Evolutionary conservation across 2,113 vertebrate genomes (phyloP).

Genomic region (Callipepla californica): DNA sequence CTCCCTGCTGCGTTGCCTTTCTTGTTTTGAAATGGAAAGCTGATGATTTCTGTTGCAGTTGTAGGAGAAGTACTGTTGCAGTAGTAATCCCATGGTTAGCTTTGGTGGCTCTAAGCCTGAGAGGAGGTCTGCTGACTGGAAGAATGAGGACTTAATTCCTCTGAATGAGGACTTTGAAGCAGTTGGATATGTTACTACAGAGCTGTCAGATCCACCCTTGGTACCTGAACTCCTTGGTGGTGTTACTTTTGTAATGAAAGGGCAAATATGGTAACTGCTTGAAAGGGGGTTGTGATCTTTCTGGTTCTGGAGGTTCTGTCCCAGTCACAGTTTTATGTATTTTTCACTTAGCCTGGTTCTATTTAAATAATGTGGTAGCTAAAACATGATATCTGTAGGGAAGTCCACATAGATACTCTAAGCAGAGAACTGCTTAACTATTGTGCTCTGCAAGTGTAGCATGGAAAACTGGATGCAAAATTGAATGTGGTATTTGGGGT

Average conservation of each 20-base stretch:
- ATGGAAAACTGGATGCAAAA: background rate
- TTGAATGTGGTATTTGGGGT: background rate
- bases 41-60: conserved; percentile 59
- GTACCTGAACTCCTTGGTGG: conserved; percentile 11
- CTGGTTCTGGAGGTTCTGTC: background rate
- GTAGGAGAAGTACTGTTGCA: conserved; percentile 39
- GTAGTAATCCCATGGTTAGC: conserved; percentile 66
- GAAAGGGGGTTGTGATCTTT: background rate
- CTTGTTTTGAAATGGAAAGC: conserved; percentile 48
- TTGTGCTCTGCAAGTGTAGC: background rate
- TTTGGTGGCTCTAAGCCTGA: conserved; percentile 52
- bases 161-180: conserved; percentile 50
- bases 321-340: background rate
- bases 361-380: background rate
- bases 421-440: background rate
- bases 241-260: conserved; percentile 27
- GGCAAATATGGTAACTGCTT: conserved; percentile 4
- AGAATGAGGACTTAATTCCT: conserved; percentile 15
- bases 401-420: background rate
- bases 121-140: conserved; percentile 50
- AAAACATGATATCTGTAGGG: background rate
- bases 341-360: background rate
- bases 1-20: conserved; percentile 29
- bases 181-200: conserved; percentile 30
- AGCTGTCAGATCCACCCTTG: conserved; percentile 32